Evolutionary conservation across 1,140 invertebrate species (phyloP).

Genomic region (Sycophaga agraensis): DNA sequence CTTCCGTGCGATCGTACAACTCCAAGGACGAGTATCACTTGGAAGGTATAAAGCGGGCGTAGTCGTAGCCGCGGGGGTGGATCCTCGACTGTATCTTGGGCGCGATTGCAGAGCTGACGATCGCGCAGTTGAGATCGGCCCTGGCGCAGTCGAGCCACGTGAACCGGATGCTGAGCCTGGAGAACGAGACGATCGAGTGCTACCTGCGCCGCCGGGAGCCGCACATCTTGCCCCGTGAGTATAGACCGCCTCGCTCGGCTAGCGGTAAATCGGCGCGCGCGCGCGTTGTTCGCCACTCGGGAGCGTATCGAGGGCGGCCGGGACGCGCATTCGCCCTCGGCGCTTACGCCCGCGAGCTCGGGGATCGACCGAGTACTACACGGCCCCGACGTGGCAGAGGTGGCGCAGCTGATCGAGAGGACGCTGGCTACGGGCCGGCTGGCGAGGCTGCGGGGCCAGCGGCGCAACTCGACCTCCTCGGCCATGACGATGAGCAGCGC

Average conservation of each 20-base stretch:
- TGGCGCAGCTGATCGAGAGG: too few species aligned
- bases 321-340: background rate
- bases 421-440: too few species aligned
- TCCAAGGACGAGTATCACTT: too few species aligned
- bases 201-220: slow-evolving; percentile 39
- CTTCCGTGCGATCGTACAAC: too few species aligned
- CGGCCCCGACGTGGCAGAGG: too few species aligned
- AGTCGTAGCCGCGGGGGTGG: too few species aligned
- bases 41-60: slow-evolving; percentile 1
- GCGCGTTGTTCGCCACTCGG: too few species aligned
- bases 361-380: background rate
- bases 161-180: slow-evolving; percentile 37
- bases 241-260: too few species aligned
- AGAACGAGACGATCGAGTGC: slow-evolving; percentile 47
- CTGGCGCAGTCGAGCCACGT: slow-evolving; percentile 31
- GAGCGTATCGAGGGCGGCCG: background rate
- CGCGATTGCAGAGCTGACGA: slow-evolving; percentile 4
- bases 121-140: slow-evolving; percentile 34
- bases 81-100: too few species aligned
- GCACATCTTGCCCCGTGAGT: slow-evolving; percentile 13
- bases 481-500: background rate
- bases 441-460: too few species aligned
- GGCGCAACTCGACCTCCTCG: too few species aligned
- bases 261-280: too few species aligned
- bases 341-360: background rate